Base-by-base conservation (phyloP, 2,797 vertebrate species). In the Squalus acanthias region DNA sequence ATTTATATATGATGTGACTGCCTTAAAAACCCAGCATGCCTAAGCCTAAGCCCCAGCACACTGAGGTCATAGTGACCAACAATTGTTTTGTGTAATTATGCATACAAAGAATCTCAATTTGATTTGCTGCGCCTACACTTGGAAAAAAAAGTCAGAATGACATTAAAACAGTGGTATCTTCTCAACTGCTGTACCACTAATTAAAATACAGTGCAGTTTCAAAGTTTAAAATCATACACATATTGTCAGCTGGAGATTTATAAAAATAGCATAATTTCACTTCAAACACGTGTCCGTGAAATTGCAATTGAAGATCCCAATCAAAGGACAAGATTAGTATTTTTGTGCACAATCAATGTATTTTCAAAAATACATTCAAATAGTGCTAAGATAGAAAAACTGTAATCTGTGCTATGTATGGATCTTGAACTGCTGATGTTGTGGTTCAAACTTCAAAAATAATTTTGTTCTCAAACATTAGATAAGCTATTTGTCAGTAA, bases 1-100 rank as follows among this genome's bases (percentile, higher is more conserved):
- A 39, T 65, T 67, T 39, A 46, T 46, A 10, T 26, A 69, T 60
- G 33, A 63, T 65, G 29, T 65, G 60, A 63, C 29, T 33, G 60
- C 29, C 29, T 91, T 33, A 91, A 91, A 82, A 88, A 89, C 53
- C 53, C 29, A n/a, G 53, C 88, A 33, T 92, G 60, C 26, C 15
- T 92, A 0, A 91, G 60, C 13, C 60, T 0, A 92, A 65, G 12
- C 60, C 57, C 39, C 67, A 70, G 93, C 22, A 5, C 10, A 26
- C 67, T 72, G 12, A 76, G 72, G 98, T 98, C 98, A 98, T 97
- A 96, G 97, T 98, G 98, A 98, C 98, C 98, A 97, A 97, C 97
- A 98, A 98, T 98, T 97, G 98, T 98, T 98, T 74, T 33, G 15
- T 76, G 94, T 26, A 24, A 94, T 94, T 95, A 70, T 3, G 9